phyloP scores from a whole-genome alignment of 2,797 vertebrate genomes.

The Gambelia wislizenii region DNA sequence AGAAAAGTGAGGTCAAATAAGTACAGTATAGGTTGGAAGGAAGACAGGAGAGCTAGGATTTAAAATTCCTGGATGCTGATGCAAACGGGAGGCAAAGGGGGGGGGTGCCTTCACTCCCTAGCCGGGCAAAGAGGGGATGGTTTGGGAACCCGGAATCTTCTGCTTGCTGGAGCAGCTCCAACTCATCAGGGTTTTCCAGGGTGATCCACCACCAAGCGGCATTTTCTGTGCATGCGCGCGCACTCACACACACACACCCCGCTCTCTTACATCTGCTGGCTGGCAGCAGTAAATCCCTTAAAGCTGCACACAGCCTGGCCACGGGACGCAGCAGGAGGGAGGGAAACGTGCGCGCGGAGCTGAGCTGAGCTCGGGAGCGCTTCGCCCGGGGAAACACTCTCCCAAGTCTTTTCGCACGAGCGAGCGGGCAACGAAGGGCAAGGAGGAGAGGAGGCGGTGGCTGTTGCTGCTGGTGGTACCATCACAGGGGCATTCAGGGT shows the following conservation, averaged over 20 bases:
- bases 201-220: slow-evolving; percentile 28
- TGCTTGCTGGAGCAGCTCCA: slow-evolving; percentile 27
- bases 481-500: neutral
- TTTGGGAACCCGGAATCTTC: neutral
- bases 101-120: neutral
- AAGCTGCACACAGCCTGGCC: slow-evolving; percentile 50
- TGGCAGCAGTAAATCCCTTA: slow-evolving; percentile 40
- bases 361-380: neutral
- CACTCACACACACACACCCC: neutral
- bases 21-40: too few species aligned
- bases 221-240: neutral
- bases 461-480: neutral
- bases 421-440: neutral
- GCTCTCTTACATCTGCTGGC: neutral
- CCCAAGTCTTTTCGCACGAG: slow-evolving; percentile 9
- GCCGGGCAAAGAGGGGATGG: neutral
- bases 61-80: too few species aligned
- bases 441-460: neutral
- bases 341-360: slow-evolving; percentile 15
- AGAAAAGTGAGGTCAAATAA: neutral
- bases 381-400: slow-evolving; percentile 35
- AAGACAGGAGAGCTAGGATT: neutral
- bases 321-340: slow-evolving; percentile 47
- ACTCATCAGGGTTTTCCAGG: slow-evolving; percentile 40
- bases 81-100: neutral